Evolutionary conservation across 2,113 vertebrate genomes (phyloP), one percentile per base, ranked within the genome.

Genomic region (zebrafish (Danio rerio)): DNA sequence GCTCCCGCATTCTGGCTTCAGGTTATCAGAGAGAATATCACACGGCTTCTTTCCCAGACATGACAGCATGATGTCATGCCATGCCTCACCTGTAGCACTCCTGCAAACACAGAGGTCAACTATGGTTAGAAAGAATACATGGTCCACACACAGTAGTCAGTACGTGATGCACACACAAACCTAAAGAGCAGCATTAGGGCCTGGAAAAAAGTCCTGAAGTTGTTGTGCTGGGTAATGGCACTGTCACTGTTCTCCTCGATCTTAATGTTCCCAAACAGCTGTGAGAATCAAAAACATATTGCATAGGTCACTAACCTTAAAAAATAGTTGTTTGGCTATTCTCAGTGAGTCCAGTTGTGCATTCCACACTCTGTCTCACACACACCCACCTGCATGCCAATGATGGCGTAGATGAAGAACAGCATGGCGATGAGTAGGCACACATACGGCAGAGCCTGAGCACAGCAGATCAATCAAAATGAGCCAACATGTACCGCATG

Each of bases 121-220:
- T 21, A 49, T 42, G 9, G 7, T 50, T 16, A 74, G 9, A 15
- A 52, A 61, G 42, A 9, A 78, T 13, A 83, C 21, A 75, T 21
- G 15, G 63, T n/a, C 73, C 11, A 31, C 11, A 42, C 47, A 82
- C 49, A 81, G 21, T 13, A 65, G 43, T 11, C 13, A 42, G 13
- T 10, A n/a, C 62, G 43, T 31, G 53, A 71, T 42, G 21, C 43
- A 71, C 16, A 71, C 59, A 84, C 79, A n/a, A 87, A 99, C 98
- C 98, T 97, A 95, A 99, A 99, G 76, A 99, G 98, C 49, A 99
- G 95, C 91, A 99, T 95, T 84, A 99, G 96, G 18, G 98, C 98
- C 81, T 96, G 95, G 52, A 98, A 93, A 88, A 99, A 99, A 84
- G 98, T 99, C 94, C 96, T 95, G 91, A 99, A 99, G 92, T 99